A percentile compares a stretch with the other conserved stretches of the same genome.
phyloP scores from a whole-genome alignment of 2,888 invertebrate species.

The Ornithoptera priamus region DNA sequence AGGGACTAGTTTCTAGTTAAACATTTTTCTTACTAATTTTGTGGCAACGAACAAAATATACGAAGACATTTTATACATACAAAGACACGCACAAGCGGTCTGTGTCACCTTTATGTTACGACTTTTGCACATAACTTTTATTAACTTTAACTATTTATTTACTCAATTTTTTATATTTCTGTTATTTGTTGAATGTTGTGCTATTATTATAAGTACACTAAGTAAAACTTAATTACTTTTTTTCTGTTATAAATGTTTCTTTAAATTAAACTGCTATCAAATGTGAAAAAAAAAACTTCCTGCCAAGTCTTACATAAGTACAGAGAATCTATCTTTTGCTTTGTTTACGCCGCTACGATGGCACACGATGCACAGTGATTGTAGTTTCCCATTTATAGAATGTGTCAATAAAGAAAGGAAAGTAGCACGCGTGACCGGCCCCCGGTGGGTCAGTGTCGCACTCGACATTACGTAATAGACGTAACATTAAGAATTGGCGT shows the following conservation, averaged over 20 bases:
- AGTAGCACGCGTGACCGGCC: slow-evolving; percentile 63
- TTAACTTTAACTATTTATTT: too few relatives aligned
- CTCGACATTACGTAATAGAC: slow-evolving; percentile 63
- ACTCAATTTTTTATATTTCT: too few relatives aligned
- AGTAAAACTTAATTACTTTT: too few relatives aligned
- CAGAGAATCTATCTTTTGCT: not conserved
- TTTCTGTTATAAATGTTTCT: too few relatives aligned
- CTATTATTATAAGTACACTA: too few relatives aligned
- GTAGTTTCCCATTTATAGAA: slow-evolving; percentile 61
- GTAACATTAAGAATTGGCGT: slow-evolving; percentile 56
- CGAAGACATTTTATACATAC: not conserved
- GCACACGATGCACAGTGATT: slow-evolving; percentile 48
- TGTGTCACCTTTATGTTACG: too few relatives aligned
- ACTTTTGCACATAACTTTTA: too few relatives aligned
- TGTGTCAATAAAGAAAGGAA: slow-evolving; percentile 79
- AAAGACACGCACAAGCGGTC: slow-evolving; percentile 3
- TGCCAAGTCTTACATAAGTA: not conserved
- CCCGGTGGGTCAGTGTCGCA: slow-evolving; percentile 76
- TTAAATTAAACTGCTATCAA: not conserved
- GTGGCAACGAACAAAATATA: slow-evolving; percentile 11
- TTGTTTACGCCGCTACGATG: slow-evolving; percentile 15
- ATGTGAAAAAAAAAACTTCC: not conserved
- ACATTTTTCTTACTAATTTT: slow-evolving; percentile 12
- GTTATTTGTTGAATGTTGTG: too few relatives aligned
- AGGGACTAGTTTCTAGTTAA: not conserved